phyloP scores from a whole-genome alignment of 2,113 vertebrate genomes.

The Morone saxatilis region DNA sequence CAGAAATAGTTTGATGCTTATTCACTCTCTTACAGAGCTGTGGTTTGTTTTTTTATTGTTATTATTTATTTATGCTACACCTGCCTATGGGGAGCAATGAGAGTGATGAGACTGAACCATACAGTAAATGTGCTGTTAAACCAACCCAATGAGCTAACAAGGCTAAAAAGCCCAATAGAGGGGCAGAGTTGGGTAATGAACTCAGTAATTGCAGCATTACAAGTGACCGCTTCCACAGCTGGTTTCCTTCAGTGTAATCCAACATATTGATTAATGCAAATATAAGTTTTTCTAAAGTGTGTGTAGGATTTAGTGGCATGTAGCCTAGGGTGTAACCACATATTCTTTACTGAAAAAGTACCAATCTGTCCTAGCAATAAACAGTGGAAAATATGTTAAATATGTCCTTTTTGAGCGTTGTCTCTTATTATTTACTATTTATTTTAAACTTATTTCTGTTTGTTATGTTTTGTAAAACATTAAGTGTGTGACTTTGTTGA shows the following conservation, averaged over 20 bases:
- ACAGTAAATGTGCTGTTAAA: not conserved
- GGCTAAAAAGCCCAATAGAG: not conserved
- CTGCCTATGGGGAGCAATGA: not conserved
- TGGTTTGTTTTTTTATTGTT: not conserved
- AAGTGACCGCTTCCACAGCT: not conserved
- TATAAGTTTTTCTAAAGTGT: not conserved
- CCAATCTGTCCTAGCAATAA: no score
- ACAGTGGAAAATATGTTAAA: no score
- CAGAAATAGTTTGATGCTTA: not conserved
- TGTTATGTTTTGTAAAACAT: no score
- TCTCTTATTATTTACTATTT: no score
- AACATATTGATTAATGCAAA: not conserved
- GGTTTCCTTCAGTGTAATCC: not conserved
- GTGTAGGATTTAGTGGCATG: no score
- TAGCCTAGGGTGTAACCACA: no score
- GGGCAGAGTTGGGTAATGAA: not conserved
- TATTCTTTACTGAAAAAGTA: no score
- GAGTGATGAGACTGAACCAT: not conserved
- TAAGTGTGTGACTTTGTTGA: no score
- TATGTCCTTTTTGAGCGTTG: no score
- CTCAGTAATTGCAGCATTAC: not conserved
- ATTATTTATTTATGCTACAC: not conserved
- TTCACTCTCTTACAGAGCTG: not conserved
- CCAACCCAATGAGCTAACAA: not conserved
- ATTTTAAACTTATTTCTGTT: no score